Base-by-base conservation (phyloP, 2,888 invertebrate genomes). In the Drosophila merina region DNA sequence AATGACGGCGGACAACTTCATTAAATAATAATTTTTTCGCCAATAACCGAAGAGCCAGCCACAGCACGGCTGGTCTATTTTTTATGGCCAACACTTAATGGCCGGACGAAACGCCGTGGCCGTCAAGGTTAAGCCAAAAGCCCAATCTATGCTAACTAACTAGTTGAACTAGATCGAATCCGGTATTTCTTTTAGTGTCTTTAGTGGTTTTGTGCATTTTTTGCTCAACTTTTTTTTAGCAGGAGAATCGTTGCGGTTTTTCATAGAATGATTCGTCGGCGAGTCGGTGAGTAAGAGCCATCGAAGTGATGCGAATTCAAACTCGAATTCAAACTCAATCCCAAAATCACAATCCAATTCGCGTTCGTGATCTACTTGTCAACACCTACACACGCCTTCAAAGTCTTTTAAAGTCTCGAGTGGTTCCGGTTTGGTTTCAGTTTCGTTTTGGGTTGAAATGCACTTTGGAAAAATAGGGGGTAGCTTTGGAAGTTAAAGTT, bases 361-460 rank as follows among this genome's bases (percentile, higher is more conserved):
- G 55, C 60, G 57, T 70, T 86, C 87, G 81, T 82, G 85, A 82
- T 84, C 87, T 76, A 82, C 81, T 82, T 82, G 81, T 82, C 87
- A 84, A 86, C 85, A 86, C 76, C 81, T 80, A 76, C 81, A 78
- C 87, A 87, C 20, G 54, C 72, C 77, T 86, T 57, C 63, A 33
- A 4, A 44, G 44, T 42, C 36, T 42, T 60, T 56, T 42, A 57
- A 28, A 42, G 48, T 54, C 31, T 60, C 25, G 38, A 47, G 57
- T 68, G 73, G 74, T 83, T 81, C 84, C 81, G 81, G 86, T 75
- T 81, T 70, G 74, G 50, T 67, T 69, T 77, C 63, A 66, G 51
- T 59, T 68, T 63, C 64, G 68, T 75, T 79, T 59, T 59, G 10
- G 44, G 33, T 20, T 28, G 4, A 6, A 8, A 14, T 57, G 26